Base-by-base conservation (phyloP, 2,113 vertebrate genomes). In the Alces alces region DNA sequence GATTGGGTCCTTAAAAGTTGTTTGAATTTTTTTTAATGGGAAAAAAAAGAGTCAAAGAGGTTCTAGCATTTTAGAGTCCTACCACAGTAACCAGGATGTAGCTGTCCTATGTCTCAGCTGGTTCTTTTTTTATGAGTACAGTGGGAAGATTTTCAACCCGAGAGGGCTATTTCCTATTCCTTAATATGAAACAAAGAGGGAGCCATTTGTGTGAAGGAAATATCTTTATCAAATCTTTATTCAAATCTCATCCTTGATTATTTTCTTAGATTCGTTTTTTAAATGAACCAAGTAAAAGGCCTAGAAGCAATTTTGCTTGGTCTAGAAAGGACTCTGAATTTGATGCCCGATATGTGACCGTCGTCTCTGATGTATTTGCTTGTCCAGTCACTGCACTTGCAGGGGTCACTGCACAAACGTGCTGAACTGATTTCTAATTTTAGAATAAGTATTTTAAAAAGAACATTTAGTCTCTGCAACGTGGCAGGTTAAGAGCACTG, bases 361-460 rank as follows among this genome's bases (percentile, higher is more conserved):
- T 91, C 87, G 87, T 94, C 97, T 82, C 76, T 93, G 64, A 78
- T 95, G 23, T 70, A 86, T 88, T 70, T 83, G 86, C 80, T 94
- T 95, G 36, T 86, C 52, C 39, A 84, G 52, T 83, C 82, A 87
- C 57, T 87, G 10, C 58, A 33, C 12, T 93, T 97, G 52, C 52
- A 80, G 89, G 58, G 70, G 95, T 96, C 50, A 61, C 52, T 60
- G 78, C 39, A 97, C 84, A 92, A 97, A 73, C 17, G 15, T 39
- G 66, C 43, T 60, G 33, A 95, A 93, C 87, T 97, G 73, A 92
- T 95, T 95, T 97, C 36, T 16, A 86, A 57, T 86, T 96, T 91
- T 92, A 97, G 39, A 98, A 80, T 87, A 91, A 54, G 23, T 50
- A 83, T 89, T 97, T 96, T 92, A 85, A 92, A 93, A 30, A 83